Percentiles rank a stretch among this genome's conserved stretches.
These are phyloP conservation scores for Hedya salicella DNA, from an alignment of 2,888 invertebrate genomes.

Conservation along the genomic window DNA sequence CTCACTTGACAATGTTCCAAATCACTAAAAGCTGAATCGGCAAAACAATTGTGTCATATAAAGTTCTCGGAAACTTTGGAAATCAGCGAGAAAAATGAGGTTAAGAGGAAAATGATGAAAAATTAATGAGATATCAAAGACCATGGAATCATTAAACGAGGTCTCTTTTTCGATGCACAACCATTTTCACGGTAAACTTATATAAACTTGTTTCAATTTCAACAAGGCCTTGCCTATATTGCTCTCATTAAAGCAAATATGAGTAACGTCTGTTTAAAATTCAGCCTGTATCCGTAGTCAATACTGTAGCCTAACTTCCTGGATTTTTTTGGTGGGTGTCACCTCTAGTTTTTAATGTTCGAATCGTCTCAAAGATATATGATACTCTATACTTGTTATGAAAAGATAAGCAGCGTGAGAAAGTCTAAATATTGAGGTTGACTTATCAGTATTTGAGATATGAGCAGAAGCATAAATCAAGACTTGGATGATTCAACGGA, in stretches of 20 bases:
- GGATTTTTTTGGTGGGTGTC: slow-evolving; percentile 23
- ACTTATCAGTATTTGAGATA: slow-evolving; percentile 33
- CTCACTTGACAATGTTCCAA: slow-evolving; percentile 41
- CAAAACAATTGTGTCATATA: slow-evolving; percentile 29
- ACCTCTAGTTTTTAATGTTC: slow-evolving; percentile 20
- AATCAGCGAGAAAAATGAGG: slow-evolving; percentile 14
- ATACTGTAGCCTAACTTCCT: slow-evolving; percentile 20
- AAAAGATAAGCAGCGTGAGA: slow-evolving; percentile 40
- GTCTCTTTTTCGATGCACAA: slow-evolving; percentile 1
- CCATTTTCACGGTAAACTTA: slow-evolving; percentile 18
- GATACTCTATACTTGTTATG: slow-evolving; percentile 5
- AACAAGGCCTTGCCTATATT: slow-evolving; percentile 16
- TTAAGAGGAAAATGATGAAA: slow-evolving; percentile 9
- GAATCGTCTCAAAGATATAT: slow-evolving; percentile 13
- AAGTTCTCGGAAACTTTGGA: slow-evolving; percentile 24
- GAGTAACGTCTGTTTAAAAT: slow-evolving; percentile 24
- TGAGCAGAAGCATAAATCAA: slow-evolving; percentile 18
- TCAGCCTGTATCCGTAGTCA: neutral
- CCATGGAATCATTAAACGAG: slow-evolving; percentile 12
- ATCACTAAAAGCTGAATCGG: slow-evolving; percentile 33
- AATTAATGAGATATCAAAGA: slow-evolving; percentile 8
- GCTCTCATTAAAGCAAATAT: slow-evolving; percentile 12
- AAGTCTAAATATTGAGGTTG: slow-evolving; percentile 30
- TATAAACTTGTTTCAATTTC: slow-evolving; percentile 16
- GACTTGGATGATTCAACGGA: slow-evolving; percentile 20